Base-by-base conservation (phyloP, 35 echinoderm and acorn worm species). In the Anneissia japonica region DNA sequence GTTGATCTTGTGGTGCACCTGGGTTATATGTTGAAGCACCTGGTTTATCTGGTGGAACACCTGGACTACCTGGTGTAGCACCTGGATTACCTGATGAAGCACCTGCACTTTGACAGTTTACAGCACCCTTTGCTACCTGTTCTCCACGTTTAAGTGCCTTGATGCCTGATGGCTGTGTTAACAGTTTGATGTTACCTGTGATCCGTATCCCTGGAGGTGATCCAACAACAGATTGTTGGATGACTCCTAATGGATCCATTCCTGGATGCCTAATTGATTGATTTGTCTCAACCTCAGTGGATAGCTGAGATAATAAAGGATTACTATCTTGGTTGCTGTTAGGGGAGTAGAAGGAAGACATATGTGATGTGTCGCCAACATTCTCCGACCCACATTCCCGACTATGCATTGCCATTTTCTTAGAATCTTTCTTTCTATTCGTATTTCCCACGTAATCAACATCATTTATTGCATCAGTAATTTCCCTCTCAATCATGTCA, bases 151-250 rank as follows among this genome's bases (percentile, higher is more conserved):
- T 89, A 46, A 73, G 28, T 31, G 21, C 26, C 30, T 72, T 72
- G 73, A 72, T 32, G 73, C 45, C 46, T 72, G 36, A 9, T 46
- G 86, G 86, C 34, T 88, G 86, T 21, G 86, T 80, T 55, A 88
- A 73, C 12, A 88, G 46, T 32, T 88, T 78, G 38, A 88, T 88
- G 39, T 64, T 88, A 32, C 80, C 77, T 9, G 86, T 79, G 0
- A 88, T 72, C 21, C 38, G 64, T 2, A 88, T 64, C 17, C 77
- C 86, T 0, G 86, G 46, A 2, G 86, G 86, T 45, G 86, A 88
- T 38, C 73, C 39, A 37, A 35, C 46, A 12, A 36, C 77, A 26
- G 21, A 2, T 10, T 81, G 17, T 55, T 32, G n/a, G 29, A 83
- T 51, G 28, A 31, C 39, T 13, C 29, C 39, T 9, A 46, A 26